Evolutionary conservation across 2,888 invertebrate genomes (phyloP).

Genomic region (Epistrophe grossulariae): DNA sequence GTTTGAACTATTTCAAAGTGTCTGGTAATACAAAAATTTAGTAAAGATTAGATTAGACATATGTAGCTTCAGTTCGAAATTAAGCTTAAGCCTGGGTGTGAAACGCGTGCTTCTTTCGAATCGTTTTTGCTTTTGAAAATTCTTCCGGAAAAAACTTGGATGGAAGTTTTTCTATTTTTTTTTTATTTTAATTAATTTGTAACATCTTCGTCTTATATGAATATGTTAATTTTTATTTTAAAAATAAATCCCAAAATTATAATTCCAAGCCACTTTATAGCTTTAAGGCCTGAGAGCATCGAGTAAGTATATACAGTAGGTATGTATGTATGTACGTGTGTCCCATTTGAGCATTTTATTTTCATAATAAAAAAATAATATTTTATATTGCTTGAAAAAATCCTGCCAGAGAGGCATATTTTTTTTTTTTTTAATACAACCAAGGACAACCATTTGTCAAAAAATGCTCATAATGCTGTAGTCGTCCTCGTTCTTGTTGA

Average conservation of each 20-base stretch:
- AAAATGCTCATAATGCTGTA: slow-evolving; percentile 23
- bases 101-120: too few species aligned
- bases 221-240: not conserved
- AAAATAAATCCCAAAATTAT: not conserved
- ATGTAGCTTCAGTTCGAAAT: too few species aligned
- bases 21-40: too few species aligned
- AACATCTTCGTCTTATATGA: not conserved
- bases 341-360: not conserved
- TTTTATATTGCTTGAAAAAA: not conserved
- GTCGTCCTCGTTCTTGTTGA: slow-evolving; percentile 12
- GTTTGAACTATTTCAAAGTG: too few species aligned
- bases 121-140: too few species aligned
- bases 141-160: too few species aligned
- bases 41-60: too few species aligned
- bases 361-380: not conserved
- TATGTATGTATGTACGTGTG: not conserved
- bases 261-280: not conserved
- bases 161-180: too few species aligned
- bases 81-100: too few species aligned
- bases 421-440: slow-evolving; percentile 15
- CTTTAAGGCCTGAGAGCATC: not conserved
- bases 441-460: slow-evolving; percentile 22
- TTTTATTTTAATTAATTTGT: too few species aligned
- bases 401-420: not conserved
- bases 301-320: not conserved